Percentiles rank a stretch among this genome's conserved stretches.
Conservation (phyloP, 92 coral and sea anemone species). For the Porites cylindrica region DNA sequence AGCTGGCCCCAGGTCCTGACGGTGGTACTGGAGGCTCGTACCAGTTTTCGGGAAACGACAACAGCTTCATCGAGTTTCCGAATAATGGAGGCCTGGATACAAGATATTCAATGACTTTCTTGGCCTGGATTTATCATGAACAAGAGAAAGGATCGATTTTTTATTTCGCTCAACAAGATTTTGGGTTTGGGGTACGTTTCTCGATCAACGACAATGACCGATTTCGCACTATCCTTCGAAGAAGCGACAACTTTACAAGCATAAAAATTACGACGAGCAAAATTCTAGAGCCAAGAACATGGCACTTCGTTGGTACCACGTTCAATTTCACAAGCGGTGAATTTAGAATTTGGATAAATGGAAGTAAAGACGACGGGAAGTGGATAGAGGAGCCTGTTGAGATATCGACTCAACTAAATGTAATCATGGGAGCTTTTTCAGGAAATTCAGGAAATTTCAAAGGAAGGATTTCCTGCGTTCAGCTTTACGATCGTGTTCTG, state of each 20-base stretch:
- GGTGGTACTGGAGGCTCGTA: slow-evolving; percentile 56
- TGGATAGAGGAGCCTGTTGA: neutral
- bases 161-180: neutral
- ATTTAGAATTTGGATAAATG: slow-evolving; percentile 45
- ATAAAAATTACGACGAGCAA: neutral
- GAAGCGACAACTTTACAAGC: neutral
- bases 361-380: neutral
- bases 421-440: neutral
- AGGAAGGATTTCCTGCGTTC: slow-evolving; percentile 51
- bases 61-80: slow-evolving; percentile 39
- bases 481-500: slow-evolving; percentile 39
- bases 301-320: slow-evolving; percentile 46
- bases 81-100: slow-evolving; percentile 41
- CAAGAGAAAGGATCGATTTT: neutral
- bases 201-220: neutral
- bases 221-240: neutral
- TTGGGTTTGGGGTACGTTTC: neutral
- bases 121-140: slow-evolving; percentile 34
- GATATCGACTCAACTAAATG: neutral
- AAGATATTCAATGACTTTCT: slow-evolving; percentile 21
- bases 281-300: slow-evolving; percentile 11
- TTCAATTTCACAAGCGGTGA: slow-evolving; percentile 38
- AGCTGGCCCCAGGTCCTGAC: slow-evolving; percentile 45
- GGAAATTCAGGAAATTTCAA: neutral
- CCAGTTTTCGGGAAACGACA: slow-evolving; percentile 40